Evolutionary conservation across 2,888 invertebrate genomes (phyloP), one percentile per base, ranked within the genome.

Genomic region (Gastracanthus pulcherrimus): DNA sequence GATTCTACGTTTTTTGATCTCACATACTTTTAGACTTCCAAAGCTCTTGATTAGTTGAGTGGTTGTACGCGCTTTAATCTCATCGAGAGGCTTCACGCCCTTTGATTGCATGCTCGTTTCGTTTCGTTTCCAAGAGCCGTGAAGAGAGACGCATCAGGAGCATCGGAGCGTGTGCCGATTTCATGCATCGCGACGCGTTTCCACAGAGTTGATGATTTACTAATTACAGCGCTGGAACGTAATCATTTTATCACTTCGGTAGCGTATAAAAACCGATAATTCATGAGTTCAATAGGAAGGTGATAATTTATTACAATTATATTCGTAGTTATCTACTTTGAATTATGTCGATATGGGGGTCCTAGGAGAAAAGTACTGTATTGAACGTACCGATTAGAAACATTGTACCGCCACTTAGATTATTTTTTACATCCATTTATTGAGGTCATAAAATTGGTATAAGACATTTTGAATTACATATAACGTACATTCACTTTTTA

Each of bases 131-230:
- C 64, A 60, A 66, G 34, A 41, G 45, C 55, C 29, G 16, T 45
- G 51, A 60, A 62, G 55, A 76, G 74, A 9, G 78, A 60, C 38
- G 45, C 58, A 58, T 23, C 23, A 26, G 26, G 71, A 51, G 64
- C 79, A 79, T 45, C 70, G 60, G 60, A 82, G 78, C 82, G 82
- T 82, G 55, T 64, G 66, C 60, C 76, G 75, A 78, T 79, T 82
- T 82, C 82, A 82, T 69, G 82, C 82, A 82, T 69, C 80, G 62
- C 64, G 82, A 82, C 55, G 82, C 82, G 74, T 82, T 82, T 76
- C 82, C 79, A 45, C 48, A 36, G 69, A 64, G 16, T 38, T 34
- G 78, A 64, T 78, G 70, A 78, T 78, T 78, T 78, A 41, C 64
- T 74, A 82, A 82, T 79, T 79, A 64, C 58, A 19, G 23, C 13